phyloP scores from a whole-genome alignment of 1,140 invertebrate genomes.

The Colletes latitarsis region DNA sequence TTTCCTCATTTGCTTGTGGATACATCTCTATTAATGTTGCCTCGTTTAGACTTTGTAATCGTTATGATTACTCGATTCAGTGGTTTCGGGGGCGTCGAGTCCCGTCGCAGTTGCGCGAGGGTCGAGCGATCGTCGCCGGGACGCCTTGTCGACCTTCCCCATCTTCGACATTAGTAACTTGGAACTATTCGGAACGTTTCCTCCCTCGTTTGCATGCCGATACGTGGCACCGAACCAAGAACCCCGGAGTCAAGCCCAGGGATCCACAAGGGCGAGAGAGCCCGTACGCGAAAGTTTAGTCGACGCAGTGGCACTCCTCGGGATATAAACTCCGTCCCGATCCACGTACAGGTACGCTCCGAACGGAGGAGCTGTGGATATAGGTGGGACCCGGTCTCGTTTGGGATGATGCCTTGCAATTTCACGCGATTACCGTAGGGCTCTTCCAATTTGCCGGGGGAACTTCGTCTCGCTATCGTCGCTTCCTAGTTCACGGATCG shows the following conservation, averaged over 20 bases:
- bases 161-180: constrained; percentile 58
- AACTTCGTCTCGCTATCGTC: constrained; percentile 22
- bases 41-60: too few species aligned
- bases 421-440: constrained; percentile 26
- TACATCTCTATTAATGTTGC: too few species aligned
- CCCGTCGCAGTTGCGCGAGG: neutral
- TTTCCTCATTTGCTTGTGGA: too few species aligned
- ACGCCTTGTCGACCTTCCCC: constrained; percentile 9
- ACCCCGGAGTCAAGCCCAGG: constrained; percentile 2
- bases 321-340: constrained; percentile 4
- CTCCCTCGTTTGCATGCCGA: constrained; percentile 66
- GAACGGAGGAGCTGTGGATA: neutral
- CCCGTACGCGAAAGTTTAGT: constrained; percentile 38
- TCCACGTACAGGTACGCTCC: constrained; percentile 13
- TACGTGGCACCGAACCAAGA: constrained; percentile 35
- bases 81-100: too few species aligned
- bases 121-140: neutral
- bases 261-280: constrained; percentile 6
- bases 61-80: too few species aligned
- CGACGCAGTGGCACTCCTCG: neutral
- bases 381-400: constrained; percentile 8
- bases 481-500: constrained; percentile 1
- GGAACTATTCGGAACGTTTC: constrained; percentile 59
- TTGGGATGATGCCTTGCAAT: constrained; percentile 30
- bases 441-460: constrained; percentile 32